phyloP scores from a whole-genome alignment of 2,888 invertebrate genomes.

The Ashinkailepas kermadecensis region DNA sequence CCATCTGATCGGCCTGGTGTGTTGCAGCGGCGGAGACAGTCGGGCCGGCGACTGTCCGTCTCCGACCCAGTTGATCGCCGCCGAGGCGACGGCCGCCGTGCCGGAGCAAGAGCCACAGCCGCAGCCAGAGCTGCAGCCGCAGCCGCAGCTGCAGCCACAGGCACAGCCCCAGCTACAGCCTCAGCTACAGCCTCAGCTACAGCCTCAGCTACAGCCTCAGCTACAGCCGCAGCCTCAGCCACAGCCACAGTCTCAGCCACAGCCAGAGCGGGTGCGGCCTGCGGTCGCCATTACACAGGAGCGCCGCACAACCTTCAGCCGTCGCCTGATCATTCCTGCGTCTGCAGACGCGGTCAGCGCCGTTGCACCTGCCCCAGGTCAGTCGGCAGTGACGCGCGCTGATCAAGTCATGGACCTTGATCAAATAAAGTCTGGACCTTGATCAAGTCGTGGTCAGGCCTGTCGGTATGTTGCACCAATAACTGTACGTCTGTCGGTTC shows the following conservation, averaged over 20 bases:
- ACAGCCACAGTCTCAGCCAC: too few species aligned
- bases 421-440: too few species aligned
- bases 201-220: neutral
- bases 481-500: too few species aligned
- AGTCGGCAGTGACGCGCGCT: too few species aligned
- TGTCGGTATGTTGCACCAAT: too few species aligned
- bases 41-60: neutral
- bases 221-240: neutral
- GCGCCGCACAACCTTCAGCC: neutral
- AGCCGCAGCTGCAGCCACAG: neutral
- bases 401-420: too few species aligned
- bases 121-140: neutral
- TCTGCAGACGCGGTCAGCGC: neutral
- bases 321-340: neutral
- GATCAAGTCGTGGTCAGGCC: too few species aligned
- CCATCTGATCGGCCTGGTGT: too few species aligned
- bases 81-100: neutral
- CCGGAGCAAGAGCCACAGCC: neutral
- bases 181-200: too few species aligned
- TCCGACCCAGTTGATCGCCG: slow-evolving; percentile 19
- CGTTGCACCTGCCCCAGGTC: neutral
- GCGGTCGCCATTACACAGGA: neutral
- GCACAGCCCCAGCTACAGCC: neutral
- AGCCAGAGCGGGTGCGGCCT: too few species aligned
- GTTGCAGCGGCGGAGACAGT: neutral